Evolutionary conservation across 2,113 vertebrate species (phyloP).

Genomic region (Rattus rattus): DNA sequence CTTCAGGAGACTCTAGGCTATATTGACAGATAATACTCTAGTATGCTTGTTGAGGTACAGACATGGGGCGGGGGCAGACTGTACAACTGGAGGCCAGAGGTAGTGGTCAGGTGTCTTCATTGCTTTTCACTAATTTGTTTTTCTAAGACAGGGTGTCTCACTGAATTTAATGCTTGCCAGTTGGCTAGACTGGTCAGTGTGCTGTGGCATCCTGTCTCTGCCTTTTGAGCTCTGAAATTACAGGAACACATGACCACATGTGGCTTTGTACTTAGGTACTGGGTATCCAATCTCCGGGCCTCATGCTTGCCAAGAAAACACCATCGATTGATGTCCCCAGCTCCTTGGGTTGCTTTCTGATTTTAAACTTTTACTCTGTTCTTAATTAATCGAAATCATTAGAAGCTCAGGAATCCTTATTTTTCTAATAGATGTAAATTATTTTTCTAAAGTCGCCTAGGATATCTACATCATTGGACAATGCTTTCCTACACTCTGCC

Average conservation of each 20-base stretch:
- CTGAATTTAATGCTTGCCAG: background rate
- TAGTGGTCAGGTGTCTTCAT: too few relatives aligned
- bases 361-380: background rate
- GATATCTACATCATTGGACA: background rate
- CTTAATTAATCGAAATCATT: background rate
- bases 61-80: background rate
- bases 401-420: background rate
- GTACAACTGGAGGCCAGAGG: background rate
- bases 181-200: background rate
- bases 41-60: background rate
- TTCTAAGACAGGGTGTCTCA: background rate
- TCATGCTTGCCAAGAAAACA: background rate
- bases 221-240: background rate
- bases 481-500: background rate
- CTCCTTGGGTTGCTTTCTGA: background rate
- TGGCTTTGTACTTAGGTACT: background rate
- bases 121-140: background rate
- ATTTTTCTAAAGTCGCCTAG: slow-evolving; percentile 29
- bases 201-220: background rate
- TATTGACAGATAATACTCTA: background rate
- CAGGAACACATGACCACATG: background rate
- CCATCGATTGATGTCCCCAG: background rate
- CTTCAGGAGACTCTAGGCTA: background rate
- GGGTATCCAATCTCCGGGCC: background rate
- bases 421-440: background rate